Conservation (phyloP, 37 sponge, comb jelly and placozoan species). For the Geodia barretti region DNA sequence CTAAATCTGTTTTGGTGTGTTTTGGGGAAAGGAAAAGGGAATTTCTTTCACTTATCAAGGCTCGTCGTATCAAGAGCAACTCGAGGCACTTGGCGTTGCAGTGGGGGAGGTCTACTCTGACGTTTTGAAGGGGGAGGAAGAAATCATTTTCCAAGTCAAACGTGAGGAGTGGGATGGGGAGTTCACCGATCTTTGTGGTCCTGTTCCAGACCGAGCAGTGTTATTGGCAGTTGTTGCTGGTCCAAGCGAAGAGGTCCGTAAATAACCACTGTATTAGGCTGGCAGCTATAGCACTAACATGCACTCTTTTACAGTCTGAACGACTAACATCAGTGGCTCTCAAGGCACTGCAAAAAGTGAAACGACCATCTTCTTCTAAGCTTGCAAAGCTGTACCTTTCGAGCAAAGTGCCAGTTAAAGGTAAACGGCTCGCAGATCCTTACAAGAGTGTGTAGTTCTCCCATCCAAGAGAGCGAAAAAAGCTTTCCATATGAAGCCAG, state of each 20-base stretch:
- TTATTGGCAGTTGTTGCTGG: neutral
- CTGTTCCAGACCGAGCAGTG: neutral
- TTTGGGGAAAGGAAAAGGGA: no score
- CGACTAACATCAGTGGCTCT: neutral
- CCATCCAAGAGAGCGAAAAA: neutral
- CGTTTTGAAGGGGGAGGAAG: neutral
- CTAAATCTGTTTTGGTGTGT: no score
- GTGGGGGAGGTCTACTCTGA: neutral
- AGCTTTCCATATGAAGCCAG: neutral
- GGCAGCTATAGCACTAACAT: no score
- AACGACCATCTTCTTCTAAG: neutral
- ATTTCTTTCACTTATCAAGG: no score
- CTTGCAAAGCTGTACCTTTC: neutral
- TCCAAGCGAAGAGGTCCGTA: no score
- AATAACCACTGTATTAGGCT: no score
- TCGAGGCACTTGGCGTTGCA: neutral
- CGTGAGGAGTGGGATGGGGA: neutral
- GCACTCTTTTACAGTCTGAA: neutral
- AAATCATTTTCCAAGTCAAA: neutral
- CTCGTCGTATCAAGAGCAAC: neutral
- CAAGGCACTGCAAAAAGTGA: neutral
- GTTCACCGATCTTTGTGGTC: neutral
- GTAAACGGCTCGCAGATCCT: no score
- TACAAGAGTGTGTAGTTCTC: neutral
- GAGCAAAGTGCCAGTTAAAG: no score